phyloP scores from a whole-genome alignment of 2,888 invertebrate species.

The Lysandra coridon region DNA sequence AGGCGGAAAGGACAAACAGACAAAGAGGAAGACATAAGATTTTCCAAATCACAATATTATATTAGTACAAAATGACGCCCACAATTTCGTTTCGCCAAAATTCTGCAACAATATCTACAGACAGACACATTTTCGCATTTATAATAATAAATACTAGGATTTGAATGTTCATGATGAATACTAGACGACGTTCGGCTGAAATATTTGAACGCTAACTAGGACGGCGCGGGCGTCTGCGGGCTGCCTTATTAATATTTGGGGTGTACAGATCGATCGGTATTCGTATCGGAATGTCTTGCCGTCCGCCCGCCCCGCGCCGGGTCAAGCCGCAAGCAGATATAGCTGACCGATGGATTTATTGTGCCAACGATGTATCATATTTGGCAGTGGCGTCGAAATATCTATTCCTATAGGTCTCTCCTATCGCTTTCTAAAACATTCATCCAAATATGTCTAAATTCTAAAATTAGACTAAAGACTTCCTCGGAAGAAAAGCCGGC shows the following conservation, averaged over 20 bases:
- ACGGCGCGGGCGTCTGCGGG: not conserved
- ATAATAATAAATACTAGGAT: not conserved
- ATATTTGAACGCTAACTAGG: constrained; percentile 12
- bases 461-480: too few relatives aligned
- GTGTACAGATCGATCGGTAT: constrained; percentile 46
- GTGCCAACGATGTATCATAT: constrained; percentile 38
- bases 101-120: too few relatives aligned
- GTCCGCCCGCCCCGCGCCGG: constrained; percentile 42
- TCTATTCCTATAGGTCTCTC: too few relatives aligned
- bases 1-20: too few relatives aligned
- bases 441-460: too few relatives aligned
- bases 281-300: constrained; percentile 52
- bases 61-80: too few relatives aligned
- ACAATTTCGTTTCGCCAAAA: too few relatives aligned
- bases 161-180: not conserved
- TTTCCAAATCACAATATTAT: too few relatives aligned
- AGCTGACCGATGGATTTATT: constrained; percentile 47
- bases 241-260: constrained; percentile 33
- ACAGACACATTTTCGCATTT: not conserved
- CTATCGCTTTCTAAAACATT: too few relatives aligned
- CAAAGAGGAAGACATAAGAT: too few relatives aligned
- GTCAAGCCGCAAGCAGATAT: constrained; percentile 53
- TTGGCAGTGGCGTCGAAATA: not conserved
- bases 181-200: not conserved
- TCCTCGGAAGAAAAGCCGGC: too few relatives aligned